Percentiles rank a stretch among this genome's conserved stretches.
Conservation (phyloP, 1,140 invertebrate species). For the Probaryconus sp. region DNA sequence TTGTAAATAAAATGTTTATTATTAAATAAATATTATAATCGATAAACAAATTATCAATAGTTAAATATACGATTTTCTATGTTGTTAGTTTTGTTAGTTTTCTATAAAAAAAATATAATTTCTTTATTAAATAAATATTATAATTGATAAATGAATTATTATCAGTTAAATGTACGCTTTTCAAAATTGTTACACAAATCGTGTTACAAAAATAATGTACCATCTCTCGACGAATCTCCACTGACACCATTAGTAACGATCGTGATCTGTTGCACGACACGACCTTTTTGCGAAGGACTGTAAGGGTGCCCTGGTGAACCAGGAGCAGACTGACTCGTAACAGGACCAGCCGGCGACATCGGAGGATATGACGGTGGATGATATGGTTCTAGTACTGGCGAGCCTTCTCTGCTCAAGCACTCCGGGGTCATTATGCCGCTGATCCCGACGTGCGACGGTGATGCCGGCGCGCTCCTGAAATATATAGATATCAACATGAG, state of each 20-base stretch:
- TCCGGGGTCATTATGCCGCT: conserved; percentile 92
- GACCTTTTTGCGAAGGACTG: conserved; percentile 78
- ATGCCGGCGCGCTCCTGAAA: conserved; percentile 92
- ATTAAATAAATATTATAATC: too few species aligned
- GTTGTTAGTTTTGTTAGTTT: too few species aligned
- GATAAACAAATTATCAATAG: too few species aligned
- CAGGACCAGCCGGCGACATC: conserved; percentile 78
- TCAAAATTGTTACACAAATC: conserved; percentile 15
- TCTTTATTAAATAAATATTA: too few species aligned
- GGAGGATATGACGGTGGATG: conserved; percentile 79
- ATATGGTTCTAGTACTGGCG: conserved; percentile 83
- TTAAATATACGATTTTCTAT: too few species aligned
- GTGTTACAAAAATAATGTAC: conserved; percentile 65
- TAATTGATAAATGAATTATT: too few species aligned
- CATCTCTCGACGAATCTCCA: conserved; percentile 79
- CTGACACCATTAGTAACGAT: conserved; percentile 82
- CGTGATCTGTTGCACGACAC: conserved; percentile 81
- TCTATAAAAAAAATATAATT: too few species aligned
- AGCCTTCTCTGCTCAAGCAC: conserved; percentile 90
- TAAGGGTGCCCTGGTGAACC: conserved; percentile 82
- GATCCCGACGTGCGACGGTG: conserved; percentile 92
- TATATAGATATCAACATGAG: not conserved
- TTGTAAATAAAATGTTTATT: too few species aligned
- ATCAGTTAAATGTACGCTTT: too few species aligned
- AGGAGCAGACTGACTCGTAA: conserved; percentile 84